These are phyloP conservation scores for Chesias legatella DNA, from an alignment of 2,888 invertebrate species.

Conservation along the genomic window DNA sequence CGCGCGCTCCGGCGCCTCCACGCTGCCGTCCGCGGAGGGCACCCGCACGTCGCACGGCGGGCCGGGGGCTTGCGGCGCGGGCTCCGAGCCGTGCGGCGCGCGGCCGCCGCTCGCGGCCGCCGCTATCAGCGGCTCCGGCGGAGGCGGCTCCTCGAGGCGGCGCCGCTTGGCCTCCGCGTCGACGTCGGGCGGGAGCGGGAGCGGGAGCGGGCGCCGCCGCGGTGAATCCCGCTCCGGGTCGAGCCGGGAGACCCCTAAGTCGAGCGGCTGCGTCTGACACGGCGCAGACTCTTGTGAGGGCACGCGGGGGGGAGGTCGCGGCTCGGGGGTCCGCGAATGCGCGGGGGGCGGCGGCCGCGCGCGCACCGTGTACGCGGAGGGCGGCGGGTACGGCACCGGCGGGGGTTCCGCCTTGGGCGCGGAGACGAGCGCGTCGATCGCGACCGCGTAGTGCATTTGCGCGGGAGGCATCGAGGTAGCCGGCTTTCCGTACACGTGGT, in stretches of 20 bases:
- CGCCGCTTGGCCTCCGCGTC: constrained; percentile 82
- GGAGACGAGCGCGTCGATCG: constrained; percentile 75
- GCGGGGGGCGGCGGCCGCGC: constrained; percentile 80
- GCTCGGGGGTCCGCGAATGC: constrained; percentile 76
- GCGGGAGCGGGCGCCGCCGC: constrained; percentile 79
- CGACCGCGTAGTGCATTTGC: constrained; percentile 63
- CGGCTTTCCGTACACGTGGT: constrained; percentile 86
- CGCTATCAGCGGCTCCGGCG: constrained; percentile 84
- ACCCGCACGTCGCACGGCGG: constrained; percentile 78
- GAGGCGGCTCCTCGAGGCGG: constrained; percentile 77
- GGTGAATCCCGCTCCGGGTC: constrained; percentile 81
- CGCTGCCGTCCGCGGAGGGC: constrained; percentile 81
- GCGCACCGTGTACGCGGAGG: constrained; percentile 58
- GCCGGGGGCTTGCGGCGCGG: constrained; percentile 70
- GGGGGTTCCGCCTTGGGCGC: constrained; percentile 70
- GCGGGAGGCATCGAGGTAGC: constrained; percentile 75
- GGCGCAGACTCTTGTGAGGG: constrained; percentile 61
- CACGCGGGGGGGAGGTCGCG: constrained; percentile 65
- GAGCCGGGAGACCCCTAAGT: constrained; percentile 86
- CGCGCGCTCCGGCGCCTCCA: constrained; percentile 77
- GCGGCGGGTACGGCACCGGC: constrained; percentile 69
- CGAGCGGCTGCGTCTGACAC: constrained; percentile 89
- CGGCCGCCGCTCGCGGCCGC: constrained; percentile 86
- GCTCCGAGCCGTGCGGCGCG: constrained; percentile 80
- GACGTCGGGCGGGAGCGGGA: constrained; percentile 74